Base-by-base conservation (phyloP, 2,797 vertebrate genomes). In the Scolopax bukidnonensis region DNA sequence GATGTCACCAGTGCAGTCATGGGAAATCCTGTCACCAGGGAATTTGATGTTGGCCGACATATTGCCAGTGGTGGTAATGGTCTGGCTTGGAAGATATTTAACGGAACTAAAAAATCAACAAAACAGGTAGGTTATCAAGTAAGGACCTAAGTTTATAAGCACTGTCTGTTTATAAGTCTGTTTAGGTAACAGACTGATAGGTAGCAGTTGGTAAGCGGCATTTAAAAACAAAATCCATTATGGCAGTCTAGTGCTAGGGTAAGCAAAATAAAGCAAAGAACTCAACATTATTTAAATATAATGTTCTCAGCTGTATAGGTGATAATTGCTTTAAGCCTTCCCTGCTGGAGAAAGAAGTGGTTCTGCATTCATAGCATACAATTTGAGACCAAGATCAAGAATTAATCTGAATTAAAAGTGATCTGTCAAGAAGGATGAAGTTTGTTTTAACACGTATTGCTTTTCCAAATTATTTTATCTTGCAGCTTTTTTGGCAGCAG, bases 1-100 rank as follows among this genome's bases (percentile, higher is more conserved):
- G 99, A 99, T 84, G 98, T 99, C 97, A 99, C 99, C 96, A 99
- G 99, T 30, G 99, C 99, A 3, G 99, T 99, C 60, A 99, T 99
- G 99, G 99, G 99, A 75, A 99, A 99, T 97, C 99, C 99, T 2
- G 99, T 99, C 94, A 99, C 99, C 16, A 98, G 99, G 92, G 99
- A 99, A 89, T 99, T 99, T 76, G 99, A 99, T 96, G 99, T 99
- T 27, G 99, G 99, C 30, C 98, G 99, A 45, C 99, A 99, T 87
- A 99, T 99, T 68, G 99, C 99, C 89, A 99, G 99, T 56, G 99
- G 99, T 63, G 99, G 99, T 75, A 99, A 98, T 20, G 99, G 98
- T 16, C 97, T 99, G 97, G 98, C 99, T 89, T 99, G 99, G 99
- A 99, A 99, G 97, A 99, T 99, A 96, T 99, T 99, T 97, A 98